A percentile compares a stretch with the other conserved stretches of the same genome.
Conservation (phyloP, 2,888 invertebrate genomes). For the Phortica okadai region DNA sequence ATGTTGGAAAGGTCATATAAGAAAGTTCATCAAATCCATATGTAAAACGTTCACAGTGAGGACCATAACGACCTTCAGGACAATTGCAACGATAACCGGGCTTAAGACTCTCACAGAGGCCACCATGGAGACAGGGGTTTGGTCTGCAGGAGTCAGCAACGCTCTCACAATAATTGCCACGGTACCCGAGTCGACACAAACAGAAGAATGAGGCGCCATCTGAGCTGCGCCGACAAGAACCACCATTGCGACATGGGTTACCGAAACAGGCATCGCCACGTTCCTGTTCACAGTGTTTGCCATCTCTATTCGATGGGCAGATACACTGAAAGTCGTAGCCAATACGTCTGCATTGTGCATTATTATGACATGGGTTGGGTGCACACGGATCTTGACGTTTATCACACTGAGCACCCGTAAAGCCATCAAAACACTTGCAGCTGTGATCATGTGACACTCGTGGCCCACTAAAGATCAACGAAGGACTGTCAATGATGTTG, state of each 20-base stretch:
- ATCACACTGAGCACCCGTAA: conserved; percentile 88
- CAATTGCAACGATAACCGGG: conserved; percentile 92
- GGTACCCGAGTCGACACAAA: conserved; percentile 92
- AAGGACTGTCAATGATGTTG: conserved; percentile 87
- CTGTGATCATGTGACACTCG: conserved; percentile 85
- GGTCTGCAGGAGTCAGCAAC: conserved; percentile 93
- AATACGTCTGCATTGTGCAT: conserved; percentile 89
- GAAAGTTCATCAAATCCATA: conserved; percentile 93
- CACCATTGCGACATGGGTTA: conserved; percentile 93
- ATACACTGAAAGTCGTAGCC: conserved; percentile 90
- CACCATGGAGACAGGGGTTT: conserved; percentile 94
- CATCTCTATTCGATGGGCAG: conserved; percentile 87
- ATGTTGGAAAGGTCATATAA: conserved; percentile 90
- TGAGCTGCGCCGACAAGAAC: conserved; percentile 91
- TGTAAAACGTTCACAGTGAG: conserved; percentile 93
- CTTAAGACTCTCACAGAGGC: conserved; percentile 91
- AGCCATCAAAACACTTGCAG: conserved; percentile 90
- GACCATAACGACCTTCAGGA: conserved; percentile 90
- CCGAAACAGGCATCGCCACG: conserved; percentile 89
- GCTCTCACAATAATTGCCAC: conserved; percentile 93
- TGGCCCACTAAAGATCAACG: conserved; percentile 90
- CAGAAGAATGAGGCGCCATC: conserved; percentile 94
- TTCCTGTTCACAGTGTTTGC: conserved; percentile 89
- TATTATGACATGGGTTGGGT: conserved; percentile 91
- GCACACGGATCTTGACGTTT: conserved; percentile 93